Conservation (phyloP, 2,113 vertebrate species). For the Nesoenas mayeri region DNA sequence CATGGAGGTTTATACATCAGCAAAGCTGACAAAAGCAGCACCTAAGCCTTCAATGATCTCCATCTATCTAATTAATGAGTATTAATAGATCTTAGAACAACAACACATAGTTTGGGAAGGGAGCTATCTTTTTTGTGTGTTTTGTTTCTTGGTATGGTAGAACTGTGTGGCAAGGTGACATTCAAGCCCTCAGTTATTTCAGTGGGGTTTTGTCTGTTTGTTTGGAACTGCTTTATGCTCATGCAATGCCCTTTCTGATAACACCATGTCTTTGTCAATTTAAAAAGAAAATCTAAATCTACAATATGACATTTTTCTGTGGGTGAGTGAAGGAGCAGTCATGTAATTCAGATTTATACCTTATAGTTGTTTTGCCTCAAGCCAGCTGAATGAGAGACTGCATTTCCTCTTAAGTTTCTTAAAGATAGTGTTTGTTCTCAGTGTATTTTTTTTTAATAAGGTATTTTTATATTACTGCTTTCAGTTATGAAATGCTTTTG, state of each 20-base stretch:
- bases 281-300: not conserved
- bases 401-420: not conserved
- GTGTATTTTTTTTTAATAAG: not conserved
- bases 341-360: not conserved
- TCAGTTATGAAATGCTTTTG: not conserved
- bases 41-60: not conserved
- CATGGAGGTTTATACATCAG: rapidly evolving
- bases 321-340: not conserved
- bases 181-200: not conserved
- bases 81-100: not conserved
- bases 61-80: not conserved
- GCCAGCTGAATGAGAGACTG: not conserved
- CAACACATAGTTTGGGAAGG: not conserved
- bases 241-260: not conserved
- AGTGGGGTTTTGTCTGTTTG: not conserved
- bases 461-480: not conserved
- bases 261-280: not conserved
- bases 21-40: not conserved
- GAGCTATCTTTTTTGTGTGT: rapidly evolving
- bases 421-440: not conserved
- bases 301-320: not conserved
- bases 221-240: not conserved
- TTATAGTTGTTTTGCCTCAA: not conserved
- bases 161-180: not conserved
- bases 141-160: not conserved